Evolutionary conservation across 2,797 vertebrate genomes (phyloP).

Genomic region (Benthosema pterotum): DNA sequence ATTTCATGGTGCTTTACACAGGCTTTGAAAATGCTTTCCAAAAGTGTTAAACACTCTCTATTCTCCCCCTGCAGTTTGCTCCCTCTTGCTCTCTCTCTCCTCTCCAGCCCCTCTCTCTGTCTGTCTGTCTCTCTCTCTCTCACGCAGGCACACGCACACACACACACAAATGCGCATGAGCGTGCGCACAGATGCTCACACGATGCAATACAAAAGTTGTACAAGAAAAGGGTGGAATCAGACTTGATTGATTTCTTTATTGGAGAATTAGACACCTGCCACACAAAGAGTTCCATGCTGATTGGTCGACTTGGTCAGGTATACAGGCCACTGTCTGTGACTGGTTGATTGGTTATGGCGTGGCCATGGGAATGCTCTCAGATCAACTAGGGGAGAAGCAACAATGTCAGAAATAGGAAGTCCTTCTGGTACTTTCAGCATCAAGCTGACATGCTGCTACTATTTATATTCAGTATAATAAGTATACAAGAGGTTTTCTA

Average conservation of each 20-base stretch:
- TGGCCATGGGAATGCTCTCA: neutral
- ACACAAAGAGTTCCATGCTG: conserved; percentile 32
- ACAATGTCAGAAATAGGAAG: conserved; percentile 14
- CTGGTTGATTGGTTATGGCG: conserved; percentile 9
- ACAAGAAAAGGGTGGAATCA: conserved; percentile 37
- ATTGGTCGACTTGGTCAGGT: conserved; percentile 52
- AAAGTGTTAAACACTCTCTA: too few species aligned
- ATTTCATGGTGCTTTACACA: too few species aligned
- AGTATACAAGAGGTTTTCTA: too few species aligned
- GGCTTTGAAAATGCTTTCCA: too few species aligned
- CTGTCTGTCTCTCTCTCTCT: neutral
- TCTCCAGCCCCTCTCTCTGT: too few species aligned
- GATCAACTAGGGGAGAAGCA: conserved; percentile 10
- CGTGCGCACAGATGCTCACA: neutral
- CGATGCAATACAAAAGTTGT: neutral
- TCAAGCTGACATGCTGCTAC: neutral
- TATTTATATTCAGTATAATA: too few species aligned
- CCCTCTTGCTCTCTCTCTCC: too few species aligned
- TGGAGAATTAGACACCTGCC: conserved; percentile 58
- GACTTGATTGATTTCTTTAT: conserved; percentile 62
- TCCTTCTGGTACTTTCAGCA: neutral
- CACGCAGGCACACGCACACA: neutral
- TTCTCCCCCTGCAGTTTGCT: too few species aligned
- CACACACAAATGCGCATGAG: too few species aligned
- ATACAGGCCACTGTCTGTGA: conserved; percentile 23